These are phyloP conservation scores for Drosophila nr. perissopoda DNA, from an alignment of 2,888 invertebrate genomes.

Conservation along the genomic window DNA sequence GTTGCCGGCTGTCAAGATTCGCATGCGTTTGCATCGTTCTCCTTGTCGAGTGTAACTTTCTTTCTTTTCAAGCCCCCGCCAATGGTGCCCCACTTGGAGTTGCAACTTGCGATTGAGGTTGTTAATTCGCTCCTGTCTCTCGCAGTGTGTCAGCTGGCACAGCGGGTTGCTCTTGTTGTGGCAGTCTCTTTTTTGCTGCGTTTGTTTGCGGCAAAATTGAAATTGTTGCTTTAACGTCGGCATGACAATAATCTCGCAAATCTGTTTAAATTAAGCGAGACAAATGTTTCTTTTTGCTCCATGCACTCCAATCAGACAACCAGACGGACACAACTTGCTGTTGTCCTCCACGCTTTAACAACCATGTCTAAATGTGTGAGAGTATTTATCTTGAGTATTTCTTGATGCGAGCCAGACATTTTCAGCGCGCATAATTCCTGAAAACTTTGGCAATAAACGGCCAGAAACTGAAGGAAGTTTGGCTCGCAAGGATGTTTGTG, in stretches of 20 bases:
- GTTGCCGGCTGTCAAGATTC: constrained; percentile 83
- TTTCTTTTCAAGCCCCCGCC: constrained; percentile 51
- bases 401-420: constrained; percentile 36
- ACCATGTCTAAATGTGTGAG: constrained; percentile 53
- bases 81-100: constrained; percentile 4
- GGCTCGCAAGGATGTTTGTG: neutral
- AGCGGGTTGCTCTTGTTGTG: constrained; percentile 23
- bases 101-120: constrained; percentile 57
- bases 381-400: constrained; percentile 51
- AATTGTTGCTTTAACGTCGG: constrained; percentile 81
- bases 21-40: constrained; percentile 74
- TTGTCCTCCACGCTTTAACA: constrained; percentile 34
- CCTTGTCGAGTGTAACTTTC: constrained; percentile 57
- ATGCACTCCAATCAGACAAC: constrained; percentile 50
- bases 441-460: constrained; percentile 12
- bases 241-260: constrained; percentile 82
- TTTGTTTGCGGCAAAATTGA: constrained; percentile 65
- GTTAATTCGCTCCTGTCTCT: constrained; percentile 64
- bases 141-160: constrained; percentile 55
- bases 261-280: constrained; percentile 83
- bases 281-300: constrained; percentile 75
- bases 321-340: constrained; percentile 26
- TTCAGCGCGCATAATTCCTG: constrained; percentile 31
- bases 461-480: neutral
- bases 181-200: constrained; percentile 5